Evolutionary conservation across 2,797 vertebrate genomes (phyloP).

Genomic region (Argya squamiceps): DNA sequence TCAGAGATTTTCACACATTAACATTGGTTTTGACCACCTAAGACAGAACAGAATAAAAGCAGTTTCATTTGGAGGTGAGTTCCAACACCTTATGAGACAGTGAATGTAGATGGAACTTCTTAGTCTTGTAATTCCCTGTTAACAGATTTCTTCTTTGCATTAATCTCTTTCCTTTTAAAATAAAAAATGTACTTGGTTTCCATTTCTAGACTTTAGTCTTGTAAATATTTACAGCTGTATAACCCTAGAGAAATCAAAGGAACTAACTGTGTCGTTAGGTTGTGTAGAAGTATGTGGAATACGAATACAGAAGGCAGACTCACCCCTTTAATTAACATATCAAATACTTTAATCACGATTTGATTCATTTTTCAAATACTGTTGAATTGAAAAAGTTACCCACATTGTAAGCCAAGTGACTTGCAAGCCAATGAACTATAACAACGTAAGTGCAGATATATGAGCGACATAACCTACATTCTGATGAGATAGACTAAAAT

Average conservation of each 20-base stretch:
- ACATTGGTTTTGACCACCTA: neutral
- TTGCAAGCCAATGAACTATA: neutral
- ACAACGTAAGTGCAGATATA: neutral
- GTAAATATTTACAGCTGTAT: neutral
- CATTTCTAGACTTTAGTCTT: neutral
- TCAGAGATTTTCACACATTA: neutral
- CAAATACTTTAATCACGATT: neutral
- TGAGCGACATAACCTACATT: neutral
- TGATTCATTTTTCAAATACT: neutral
- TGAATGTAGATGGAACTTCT: neutral
- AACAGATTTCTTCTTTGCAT: neutral
- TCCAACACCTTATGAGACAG: neutral
- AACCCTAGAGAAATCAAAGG: neutral
- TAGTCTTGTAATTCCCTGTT: neutral
- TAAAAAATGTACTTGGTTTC: neutral
- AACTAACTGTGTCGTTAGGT: neutral
- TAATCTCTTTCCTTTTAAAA: neutral
- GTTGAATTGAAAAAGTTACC: neutral
- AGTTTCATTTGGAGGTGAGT: neutral
- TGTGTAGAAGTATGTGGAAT: neutral
- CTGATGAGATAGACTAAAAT: constrained; percentile 23
- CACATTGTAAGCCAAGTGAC: neutral
- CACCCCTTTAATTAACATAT: neutral
- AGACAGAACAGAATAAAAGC: neutral
- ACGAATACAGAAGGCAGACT: neutral